Percentiles rank a stretch among this genome's conserved stretches.
Conservation (phyloP, 2,797 vertebrate species). For the Novumbra hubbsi region DNA sequence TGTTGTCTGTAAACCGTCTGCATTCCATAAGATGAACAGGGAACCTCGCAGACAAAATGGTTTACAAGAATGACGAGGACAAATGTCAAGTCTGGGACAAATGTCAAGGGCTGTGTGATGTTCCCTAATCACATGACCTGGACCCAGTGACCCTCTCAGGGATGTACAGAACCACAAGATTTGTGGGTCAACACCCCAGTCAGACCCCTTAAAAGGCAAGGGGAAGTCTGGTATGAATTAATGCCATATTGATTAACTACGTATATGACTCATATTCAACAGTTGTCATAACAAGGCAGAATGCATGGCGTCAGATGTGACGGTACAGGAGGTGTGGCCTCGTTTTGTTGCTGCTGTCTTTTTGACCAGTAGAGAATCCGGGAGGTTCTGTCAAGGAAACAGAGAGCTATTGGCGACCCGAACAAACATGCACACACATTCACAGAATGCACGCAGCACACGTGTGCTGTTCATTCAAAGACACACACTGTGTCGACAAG, state of each 20-base stretch:
- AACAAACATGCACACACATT: neutral
- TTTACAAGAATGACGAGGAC: slow-evolving; percentile 50
- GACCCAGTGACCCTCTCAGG: neutral
- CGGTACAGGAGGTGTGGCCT: neutral
- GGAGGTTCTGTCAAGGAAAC: slow-evolving; percentile 42
- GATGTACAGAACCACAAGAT: neutral
- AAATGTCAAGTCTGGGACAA: slow-evolving; percentile 54
- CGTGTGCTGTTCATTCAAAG: slow-evolving; percentile 3
- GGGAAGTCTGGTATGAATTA: neutral
- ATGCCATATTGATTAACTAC: neutral
- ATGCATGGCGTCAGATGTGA: neutral
- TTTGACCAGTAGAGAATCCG: neutral
- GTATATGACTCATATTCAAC: neutral
- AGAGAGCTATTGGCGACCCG: slow-evolving; percentile 26
- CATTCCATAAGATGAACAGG: slow-evolving; percentile 68
- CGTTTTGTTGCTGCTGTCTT: neutral
- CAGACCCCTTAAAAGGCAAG: neutral
- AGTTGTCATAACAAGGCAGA: neutral
- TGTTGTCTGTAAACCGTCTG: slow-evolving; percentile 63
- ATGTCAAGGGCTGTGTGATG: neutral
- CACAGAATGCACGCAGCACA: slow-evolving; percentile 15
- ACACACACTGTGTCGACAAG: slow-evolving; percentile 4
- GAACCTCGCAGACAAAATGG: slow-evolving; percentile 5
- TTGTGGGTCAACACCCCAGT: neutral
- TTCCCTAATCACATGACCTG: neutral